phyloP scores from a whole-genome alignment of 2,797 vertebrate species.

The Myotis findleyi region DNA sequence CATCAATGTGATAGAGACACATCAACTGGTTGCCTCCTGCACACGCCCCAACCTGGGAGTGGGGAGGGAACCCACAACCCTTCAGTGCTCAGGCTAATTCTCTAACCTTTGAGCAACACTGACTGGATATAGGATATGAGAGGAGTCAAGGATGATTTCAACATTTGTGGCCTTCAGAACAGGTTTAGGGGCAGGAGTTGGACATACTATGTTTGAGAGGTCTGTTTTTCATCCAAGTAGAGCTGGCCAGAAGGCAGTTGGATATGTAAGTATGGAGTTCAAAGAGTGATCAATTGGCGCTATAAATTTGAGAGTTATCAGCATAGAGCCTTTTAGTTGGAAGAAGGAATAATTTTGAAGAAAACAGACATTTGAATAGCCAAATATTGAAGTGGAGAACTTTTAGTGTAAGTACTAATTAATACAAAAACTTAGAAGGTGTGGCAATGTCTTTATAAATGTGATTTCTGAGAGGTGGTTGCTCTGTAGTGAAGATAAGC shows the following conservation, averaged over 20 bases:
- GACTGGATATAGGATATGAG: background rate
- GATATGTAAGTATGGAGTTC: background rate
- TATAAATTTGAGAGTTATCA: background rate
- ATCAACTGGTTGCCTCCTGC: too few species aligned
- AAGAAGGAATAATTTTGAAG: slow-evolving; percentile 36
- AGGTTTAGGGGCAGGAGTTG: background rate
- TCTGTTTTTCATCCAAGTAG: background rate
- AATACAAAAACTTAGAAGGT: slow-evolving; percentile 6
- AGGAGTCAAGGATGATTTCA: background rate
- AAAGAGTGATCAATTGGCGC: background rate
- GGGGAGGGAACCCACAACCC: too few species aligned
- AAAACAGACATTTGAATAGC: background rate
- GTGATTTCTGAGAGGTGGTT: slow-evolving; percentile 11
- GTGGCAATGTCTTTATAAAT: background rate
- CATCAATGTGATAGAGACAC: too few species aligned
- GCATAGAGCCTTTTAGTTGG: background rate
- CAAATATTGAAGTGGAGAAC: background rate
- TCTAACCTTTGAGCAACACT: background rate
- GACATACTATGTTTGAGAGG: background rate
- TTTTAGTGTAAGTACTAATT: background rate
- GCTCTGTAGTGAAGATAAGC: background rate
- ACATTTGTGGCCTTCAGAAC: background rate
- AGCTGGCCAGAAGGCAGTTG: background rate
- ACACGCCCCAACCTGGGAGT: too few species aligned
- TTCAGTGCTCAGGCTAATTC: too few species aligned